Evolutionary conservation across 2,797 vertebrate species (phyloP).

Genomic region (Champsocephalus gunnari): DNA sequence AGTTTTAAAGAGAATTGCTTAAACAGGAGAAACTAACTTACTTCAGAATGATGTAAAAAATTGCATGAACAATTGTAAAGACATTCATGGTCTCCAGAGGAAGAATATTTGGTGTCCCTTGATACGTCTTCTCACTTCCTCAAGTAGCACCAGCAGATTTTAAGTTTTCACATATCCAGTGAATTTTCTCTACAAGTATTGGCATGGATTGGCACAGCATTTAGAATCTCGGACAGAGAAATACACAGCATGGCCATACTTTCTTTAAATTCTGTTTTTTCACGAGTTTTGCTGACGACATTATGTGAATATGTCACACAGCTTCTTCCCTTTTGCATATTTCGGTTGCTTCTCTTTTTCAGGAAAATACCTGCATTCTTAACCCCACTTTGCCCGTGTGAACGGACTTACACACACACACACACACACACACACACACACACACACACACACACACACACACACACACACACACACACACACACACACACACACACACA

Average conservation of each 20-base stretch:
- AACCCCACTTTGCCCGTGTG: slow-evolving; percentile 21
- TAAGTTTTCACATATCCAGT: too few species aligned
- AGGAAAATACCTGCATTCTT: slow-evolving; percentile 1
- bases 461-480: background rate
- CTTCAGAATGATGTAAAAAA: background rate
- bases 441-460: slow-evolving; percentile 6
- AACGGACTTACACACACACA: slow-evolving; percentile 19
- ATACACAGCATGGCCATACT: too few species aligned
- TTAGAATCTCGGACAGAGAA: too few species aligned
- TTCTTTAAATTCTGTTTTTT: too few species aligned
- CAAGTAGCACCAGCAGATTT: background rate
- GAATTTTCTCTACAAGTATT: too few species aligned
- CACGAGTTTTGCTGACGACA: too few species aligned
- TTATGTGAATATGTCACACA: too few species aligned
- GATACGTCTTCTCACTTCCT: background rate
- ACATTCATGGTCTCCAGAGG: background rate
- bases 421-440: background rate
- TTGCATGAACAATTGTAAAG: background rate
- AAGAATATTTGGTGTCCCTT: background rate
- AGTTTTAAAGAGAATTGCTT: too few species aligned
- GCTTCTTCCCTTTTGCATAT: slow-evolving; percentile 11
- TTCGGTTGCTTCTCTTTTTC: slow-evolving; percentile 4
- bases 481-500: slow-evolving; percentile 15
- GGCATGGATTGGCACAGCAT: too few species aligned
- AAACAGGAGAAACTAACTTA: too few species aligned